Evolutionary conservation across 2,888 invertebrate genomes (phyloP).

Genomic region (Steinernema scapterisci): DNA sequence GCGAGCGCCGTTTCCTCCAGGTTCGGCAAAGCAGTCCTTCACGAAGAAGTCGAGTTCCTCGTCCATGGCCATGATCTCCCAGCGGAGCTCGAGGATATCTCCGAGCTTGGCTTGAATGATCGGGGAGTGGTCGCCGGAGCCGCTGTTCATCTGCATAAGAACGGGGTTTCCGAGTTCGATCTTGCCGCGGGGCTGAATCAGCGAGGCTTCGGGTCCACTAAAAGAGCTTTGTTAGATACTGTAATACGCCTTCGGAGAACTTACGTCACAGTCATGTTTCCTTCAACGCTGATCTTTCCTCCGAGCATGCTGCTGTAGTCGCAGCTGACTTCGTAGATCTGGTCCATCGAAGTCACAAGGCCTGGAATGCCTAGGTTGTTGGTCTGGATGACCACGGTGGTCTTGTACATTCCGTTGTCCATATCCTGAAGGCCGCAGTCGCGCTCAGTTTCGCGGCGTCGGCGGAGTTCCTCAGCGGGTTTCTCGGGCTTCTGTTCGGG

Average conservation of each 20-base stretch:
- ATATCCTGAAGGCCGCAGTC: slow-evolving; percentile 52
- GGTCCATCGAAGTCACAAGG: slow-evolving; percentile 67
- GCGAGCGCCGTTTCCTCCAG: slow-evolving; percentile 49
- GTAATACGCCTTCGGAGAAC: slow-evolving; percentile 13
- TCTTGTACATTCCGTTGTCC: slow-evolving; percentile 65
- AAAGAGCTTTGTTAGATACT: slow-evolving; percentile 6
- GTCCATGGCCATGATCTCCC: slow-evolving; percentile 68
- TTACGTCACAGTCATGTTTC: slow-evolving; percentile 63
- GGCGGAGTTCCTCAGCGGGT: slow-evolving; percentile 46
- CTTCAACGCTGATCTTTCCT: slow-evolving; percentile 62
- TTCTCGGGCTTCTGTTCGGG: slow-evolving; percentile 40
- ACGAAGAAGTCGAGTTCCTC: slow-evolving; percentile 68
- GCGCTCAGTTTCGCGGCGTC: slow-evolving; percentile 49
- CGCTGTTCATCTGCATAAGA: slow-evolving; percentile 64
- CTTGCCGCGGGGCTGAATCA: slow-evolving; percentile 67
- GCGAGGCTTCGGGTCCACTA: slow-evolving; percentile 65
- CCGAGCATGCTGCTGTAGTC: slow-evolving; percentile 66
- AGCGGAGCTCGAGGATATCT: slow-evolving; percentile 66
- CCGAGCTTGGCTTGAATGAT: slow-evolving; percentile 64
- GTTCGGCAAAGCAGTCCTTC: slow-evolving; percentile 65
- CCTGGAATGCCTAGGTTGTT: slow-evolving; percentile 68
- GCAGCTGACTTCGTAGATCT: slow-evolving; percentile 61
- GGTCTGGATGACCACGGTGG: slow-evolving; percentile 67
- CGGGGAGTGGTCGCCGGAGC: slow-evolving; percentile 51
- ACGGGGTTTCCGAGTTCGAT: slow-evolving; percentile 67